These are phyloP conservation scores for Colostygia pectinataria DNA, from an alignment of 2,888 invertebrate genomes.

Conservation along the genomic window DNA sequence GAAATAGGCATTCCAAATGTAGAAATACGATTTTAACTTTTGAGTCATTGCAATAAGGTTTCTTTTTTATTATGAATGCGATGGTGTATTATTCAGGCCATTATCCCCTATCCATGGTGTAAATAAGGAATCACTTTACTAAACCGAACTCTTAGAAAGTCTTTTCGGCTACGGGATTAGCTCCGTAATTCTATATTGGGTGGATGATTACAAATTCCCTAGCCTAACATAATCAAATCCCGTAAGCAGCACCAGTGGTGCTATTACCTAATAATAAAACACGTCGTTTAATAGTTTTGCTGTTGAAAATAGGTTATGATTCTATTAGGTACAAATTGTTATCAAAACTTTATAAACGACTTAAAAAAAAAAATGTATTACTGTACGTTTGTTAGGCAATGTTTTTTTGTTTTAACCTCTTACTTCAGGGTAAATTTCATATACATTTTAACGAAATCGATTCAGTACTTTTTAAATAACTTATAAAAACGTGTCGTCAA, in stretches of 20 bases:
- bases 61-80: background rate
- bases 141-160: slow-evolving; percentile 54
- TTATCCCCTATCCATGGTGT: slow-evolving; percentile 34
- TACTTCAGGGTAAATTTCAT: no score
- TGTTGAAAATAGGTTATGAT: background rate
- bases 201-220: slow-evolving; percentile 57
- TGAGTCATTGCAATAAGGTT: slow-evolving; percentile 1
- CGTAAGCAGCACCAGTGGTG: slow-evolving; percentile 27
- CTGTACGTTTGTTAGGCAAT: no score
- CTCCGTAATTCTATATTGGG: slow-evolving; percentile 61
- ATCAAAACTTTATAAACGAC: no score
- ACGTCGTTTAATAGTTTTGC: slow-evolving; percentile 13
- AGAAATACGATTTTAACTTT: background rate
- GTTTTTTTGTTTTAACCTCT: no score
- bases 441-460: no score
- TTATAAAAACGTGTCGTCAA: no score
- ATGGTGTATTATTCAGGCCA: background rate
- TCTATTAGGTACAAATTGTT: background rate
- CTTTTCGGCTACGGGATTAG: slow-evolving; percentile 49
- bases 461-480: no score
- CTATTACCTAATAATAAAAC: slow-evolving; percentile 20
- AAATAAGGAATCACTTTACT: slow-evolving; percentile 46
- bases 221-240: slow-evolving; percentile 54
- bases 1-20: background rate
- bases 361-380: no score